phyloP scores from a whole-genome alignment of 1,140 invertebrate species.

The Caerostris darwini region DNA sequence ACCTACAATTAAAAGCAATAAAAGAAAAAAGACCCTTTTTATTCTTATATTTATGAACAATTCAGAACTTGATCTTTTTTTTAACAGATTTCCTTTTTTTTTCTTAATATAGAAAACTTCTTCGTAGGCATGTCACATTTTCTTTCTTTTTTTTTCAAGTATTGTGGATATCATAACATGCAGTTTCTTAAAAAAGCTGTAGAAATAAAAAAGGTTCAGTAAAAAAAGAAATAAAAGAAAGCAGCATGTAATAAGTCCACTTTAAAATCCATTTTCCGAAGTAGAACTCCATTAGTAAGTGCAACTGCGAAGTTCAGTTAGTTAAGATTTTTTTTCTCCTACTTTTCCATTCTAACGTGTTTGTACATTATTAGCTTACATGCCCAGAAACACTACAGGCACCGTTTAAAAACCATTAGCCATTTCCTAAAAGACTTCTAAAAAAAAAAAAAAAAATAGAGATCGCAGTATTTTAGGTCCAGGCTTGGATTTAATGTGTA shows the following conservation, averaged over 20 bases:
- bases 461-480: not conserved
- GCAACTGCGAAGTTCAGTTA: not conserved
- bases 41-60: not conserved
- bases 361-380: not conserved
- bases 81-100: not conserved
- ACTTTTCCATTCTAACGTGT: not conserved
- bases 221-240: too few species aligned
- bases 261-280: not conserved
- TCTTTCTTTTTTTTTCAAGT: too few species aligned
- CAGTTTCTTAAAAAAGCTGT: too few species aligned
- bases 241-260: not conserved
- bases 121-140: not conserved
- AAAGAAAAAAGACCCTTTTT: too few species aligned
- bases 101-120: not conserved
- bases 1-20: too few species aligned
- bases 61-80: not conserved
- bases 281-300: not conserved
- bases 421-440: not conserved
- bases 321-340: not conserved
- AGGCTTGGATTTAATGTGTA: not conserved
- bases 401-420: slow-evolving; percentile 30
- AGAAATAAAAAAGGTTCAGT: too few species aligned
- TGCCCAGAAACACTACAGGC: not conserved
- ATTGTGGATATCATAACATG: too few species aligned
- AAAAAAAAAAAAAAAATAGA: not conserved